Evolutionary conservation across 2,797 vertebrate genomes (phyloP).

Genomic region (Percopsis omiscomaycus): DNA sequence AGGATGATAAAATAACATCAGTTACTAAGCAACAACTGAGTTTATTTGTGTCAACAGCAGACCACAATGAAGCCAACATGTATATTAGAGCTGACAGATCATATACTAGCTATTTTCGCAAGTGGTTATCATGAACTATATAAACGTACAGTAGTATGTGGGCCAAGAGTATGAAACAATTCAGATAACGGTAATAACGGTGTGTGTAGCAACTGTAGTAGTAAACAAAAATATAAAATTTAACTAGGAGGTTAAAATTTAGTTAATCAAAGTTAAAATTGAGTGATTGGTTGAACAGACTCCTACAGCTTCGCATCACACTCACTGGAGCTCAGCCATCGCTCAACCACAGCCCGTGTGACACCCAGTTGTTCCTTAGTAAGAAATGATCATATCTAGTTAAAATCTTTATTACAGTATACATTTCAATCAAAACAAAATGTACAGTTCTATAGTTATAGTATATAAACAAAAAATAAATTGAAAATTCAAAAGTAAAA

Average conservation of each 20-base stretch:
- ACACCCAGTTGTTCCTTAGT: slow-evolving; percentile 66
- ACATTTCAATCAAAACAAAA: slow-evolving; percentile 74
- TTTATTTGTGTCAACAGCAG: slow-evolving; percentile 13
- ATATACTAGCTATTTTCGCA: slow-evolving; percentile 22
- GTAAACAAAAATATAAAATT: no score
- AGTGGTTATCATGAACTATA: slow-evolving; percentile 26
- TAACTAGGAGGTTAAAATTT: slow-evolving; percentile 4
- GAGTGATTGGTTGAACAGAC: slow-evolving; percentile 12
- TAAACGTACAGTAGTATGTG: neutral
- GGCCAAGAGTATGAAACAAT: neutral
- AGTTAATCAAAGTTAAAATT: neutral
- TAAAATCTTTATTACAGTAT: slow-evolving; percentile 72
- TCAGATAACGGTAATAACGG: neutral
- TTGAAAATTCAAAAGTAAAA: slow-evolving; percentile 69
- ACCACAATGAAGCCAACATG: slow-evolving; percentile 19
- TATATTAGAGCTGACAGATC: neutral
- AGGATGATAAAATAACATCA: slow-evolving; percentile 59
- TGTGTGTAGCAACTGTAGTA: neutral
- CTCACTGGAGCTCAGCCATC: slow-evolving; percentile 12
- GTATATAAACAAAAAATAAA: slow-evolving; percentile 68
- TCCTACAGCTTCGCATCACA: slow-evolving; percentile 31
- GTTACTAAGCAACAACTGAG: slow-evolving; percentile 78
- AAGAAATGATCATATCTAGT: slow-evolving; percentile 67
- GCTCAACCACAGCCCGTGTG: neutral
- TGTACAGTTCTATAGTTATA: slow-evolving; percentile 78